These are phyloP conservation scores for Drosophila helvetica DNA, from an alignment of 2,888 invertebrate genomes.

Conservation along the genomic window DNA sequence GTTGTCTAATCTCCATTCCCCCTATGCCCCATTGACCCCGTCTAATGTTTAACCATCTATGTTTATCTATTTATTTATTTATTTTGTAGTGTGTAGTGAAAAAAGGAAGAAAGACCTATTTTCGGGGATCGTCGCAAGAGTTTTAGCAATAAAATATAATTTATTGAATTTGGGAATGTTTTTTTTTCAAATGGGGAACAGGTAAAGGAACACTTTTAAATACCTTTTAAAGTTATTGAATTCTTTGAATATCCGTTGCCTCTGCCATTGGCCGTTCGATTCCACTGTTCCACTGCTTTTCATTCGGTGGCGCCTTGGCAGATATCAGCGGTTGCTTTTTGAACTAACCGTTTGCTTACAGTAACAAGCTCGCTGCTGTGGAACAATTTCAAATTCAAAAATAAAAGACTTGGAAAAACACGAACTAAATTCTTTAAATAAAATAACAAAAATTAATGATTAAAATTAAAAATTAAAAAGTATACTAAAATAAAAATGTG, in stretches of 20 bases:
- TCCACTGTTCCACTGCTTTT: not conserved
- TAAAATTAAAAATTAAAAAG: not conserved
- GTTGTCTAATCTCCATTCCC: slow-evolving; percentile 44
- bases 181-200: not conserved
- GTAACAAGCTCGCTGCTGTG: not conserved
- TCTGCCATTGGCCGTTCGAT: not conserved
- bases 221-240: not conserved
- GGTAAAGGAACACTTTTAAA: too few species aligned
- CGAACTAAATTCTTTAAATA: not conserved
- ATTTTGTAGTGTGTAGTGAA: slow-evolving; percentile 63
- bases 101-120: slow-evolving; percentile 27
- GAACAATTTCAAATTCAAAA: not conserved
- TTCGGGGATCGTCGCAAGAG: slow-evolving; percentile 48
- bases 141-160: slow-evolving; percentile 65
- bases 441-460: not conserved
- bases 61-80: slow-evolving; percentile 56
- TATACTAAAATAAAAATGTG: not conserved
- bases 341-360: not conserved
- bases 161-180: slow-evolving; percentile 41
- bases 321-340: not conserved
- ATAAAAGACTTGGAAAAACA: not conserved
- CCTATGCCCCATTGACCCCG: slow-evolving; percentile 44
- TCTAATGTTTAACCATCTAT: slow-evolving; percentile 50
- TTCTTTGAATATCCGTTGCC: not conserved
- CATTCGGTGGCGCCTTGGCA: not conserved